Conservation (phyloP, 2,113 vertebrate species). For the Mastomys natalensis region DNA sequence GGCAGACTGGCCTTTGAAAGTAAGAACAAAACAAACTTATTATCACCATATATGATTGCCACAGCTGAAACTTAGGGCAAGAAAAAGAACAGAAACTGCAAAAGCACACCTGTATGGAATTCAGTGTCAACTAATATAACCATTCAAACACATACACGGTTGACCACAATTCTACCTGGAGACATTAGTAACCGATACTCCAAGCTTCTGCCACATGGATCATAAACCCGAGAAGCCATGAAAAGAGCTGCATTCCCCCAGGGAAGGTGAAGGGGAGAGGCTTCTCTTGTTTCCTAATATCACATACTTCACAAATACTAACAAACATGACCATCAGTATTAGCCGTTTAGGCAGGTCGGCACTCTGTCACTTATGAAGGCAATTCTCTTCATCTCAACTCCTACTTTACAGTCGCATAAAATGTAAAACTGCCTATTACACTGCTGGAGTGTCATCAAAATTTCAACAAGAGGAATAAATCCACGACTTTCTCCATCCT, state of each 20-base stretch:
- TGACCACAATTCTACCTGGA: slow-evolving; percentile 56
- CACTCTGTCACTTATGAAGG: slow-evolving; percentile 65
- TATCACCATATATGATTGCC: not conserved
- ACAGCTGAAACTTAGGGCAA: slow-evolving; percentile 55
- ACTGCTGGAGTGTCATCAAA: slow-evolving; percentile 31
- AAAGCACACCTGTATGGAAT: slow-evolving; percentile 22
- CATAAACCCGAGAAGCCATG: slow-evolving; percentile 67
- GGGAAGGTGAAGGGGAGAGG: slow-evolving; percentile 1
- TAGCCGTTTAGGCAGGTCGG: slow-evolving; percentile 57
- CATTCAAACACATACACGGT: slow-evolving; percentile 63
- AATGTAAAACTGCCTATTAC: slow-evolving; percentile 61
- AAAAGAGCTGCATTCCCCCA: slow-evolving; percentile 66
- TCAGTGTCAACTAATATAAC: slow-evolving; percentile 66
- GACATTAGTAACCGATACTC: slow-evolving; percentile 50
- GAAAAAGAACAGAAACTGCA: not conserved
- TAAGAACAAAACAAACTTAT: not conserved
- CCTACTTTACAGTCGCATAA: slow-evolving; percentile 57
- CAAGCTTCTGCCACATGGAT: slow-evolving; percentile 73
- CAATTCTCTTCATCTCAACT: slow-evolving; percentile 50
- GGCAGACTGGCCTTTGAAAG: not conserved
- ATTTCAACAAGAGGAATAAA: slow-evolving; percentile 64
- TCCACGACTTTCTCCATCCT: slow-evolving; percentile 42
- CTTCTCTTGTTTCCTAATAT: slow-evolving; percentile 33
- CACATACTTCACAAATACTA: slow-evolving; percentile 51
- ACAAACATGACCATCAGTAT: slow-evolving; percentile 60